Percentiles rank a stretch among this genome's conserved stretches.
phyloP scores from a whole-genome alignment of 2,113 vertebrate genomes.

The Sinocyclocheilus anshuiensis region DNA sequence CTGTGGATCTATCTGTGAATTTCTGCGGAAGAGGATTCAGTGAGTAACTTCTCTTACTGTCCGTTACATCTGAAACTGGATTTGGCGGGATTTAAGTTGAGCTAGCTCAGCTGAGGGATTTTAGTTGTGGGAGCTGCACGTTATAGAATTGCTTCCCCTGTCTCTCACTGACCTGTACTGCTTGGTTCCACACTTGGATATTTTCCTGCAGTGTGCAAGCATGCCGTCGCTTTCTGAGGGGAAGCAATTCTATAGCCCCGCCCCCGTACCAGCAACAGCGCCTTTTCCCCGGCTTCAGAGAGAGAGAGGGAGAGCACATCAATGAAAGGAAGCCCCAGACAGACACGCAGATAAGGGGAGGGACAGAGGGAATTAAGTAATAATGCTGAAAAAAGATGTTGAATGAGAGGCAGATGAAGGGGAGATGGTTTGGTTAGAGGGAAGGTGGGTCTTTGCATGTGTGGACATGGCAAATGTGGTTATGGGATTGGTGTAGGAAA shows the following conservation, averaged over 20 bases:
- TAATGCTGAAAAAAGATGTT: constrained; percentile 7
- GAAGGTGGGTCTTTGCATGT: neutral
- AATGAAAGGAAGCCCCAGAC: constrained; percentile 62
- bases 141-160: constrained; percentile 78
- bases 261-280: constrained; percentile 74
- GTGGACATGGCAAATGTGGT: neutral
- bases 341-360: constrained; percentile 46
- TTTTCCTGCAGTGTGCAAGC: constrained; percentile 81
- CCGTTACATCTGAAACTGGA: neutral
- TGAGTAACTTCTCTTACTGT: neutral
- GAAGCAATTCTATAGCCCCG: constrained; percentile 79
- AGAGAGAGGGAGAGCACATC: constrained; percentile 77
- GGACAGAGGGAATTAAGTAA: neutral
- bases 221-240: constrained; percentile 79
- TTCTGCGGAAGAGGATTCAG: neutral
- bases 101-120: neutral
- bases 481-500: neutral
- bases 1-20: neutral
- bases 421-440: neutral
- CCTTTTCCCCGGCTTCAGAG: constrained; percentile 78
- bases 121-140: constrained; percentile 51
- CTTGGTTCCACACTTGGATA: constrained; percentile 80
- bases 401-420: constrained; percentile 4
- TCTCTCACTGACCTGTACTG: constrained; percentile 82
- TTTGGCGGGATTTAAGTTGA: constrained; percentile 4